A percentile compares a stretch with the other conserved stretches of the same genome.
Evolutionary conservation across 1,140 invertebrate species (phyloP).

Genomic region (Drosophila miranda): DNA sequence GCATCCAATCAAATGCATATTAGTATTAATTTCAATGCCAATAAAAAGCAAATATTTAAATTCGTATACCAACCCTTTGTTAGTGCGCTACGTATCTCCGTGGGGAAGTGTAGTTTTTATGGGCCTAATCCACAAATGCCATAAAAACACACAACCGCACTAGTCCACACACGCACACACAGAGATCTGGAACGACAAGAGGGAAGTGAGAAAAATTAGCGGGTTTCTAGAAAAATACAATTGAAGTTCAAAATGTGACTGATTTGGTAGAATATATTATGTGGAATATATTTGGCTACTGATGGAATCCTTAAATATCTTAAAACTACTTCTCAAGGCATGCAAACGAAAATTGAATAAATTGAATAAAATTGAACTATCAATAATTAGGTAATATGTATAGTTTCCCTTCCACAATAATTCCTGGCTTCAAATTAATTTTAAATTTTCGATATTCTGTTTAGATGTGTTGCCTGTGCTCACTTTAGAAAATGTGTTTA

Average conservation of each 20-base stretch:
- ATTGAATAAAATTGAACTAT: too few species aligned
- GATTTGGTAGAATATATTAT: background rate
- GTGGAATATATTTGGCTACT: background rate
- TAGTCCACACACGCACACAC: constrained; percentile 32
- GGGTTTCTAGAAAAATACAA: constrained; percentile 9
- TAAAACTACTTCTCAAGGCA: too few species aligned
- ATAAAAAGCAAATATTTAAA: constrained; percentile 58
- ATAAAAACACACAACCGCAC: constrained; percentile 49
- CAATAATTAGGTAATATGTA: too few species aligned
- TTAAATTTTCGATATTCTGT: too few species aligned
- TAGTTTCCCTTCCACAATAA: too few species aligned
- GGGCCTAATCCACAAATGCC: constrained; percentile 62
- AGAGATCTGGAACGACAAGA: constrained; percentile 60
- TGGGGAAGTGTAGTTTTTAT: constrained; percentile 66
- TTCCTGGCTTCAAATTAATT: too few species aligned
- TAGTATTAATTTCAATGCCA: constrained; percentile 51
- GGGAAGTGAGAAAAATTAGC: background rate
- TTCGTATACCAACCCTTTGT: constrained; percentile 63
- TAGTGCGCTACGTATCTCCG: constrained; percentile 11
- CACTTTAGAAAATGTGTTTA: too few species aligned
- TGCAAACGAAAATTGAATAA: too few species aligned
- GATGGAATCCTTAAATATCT: background rate
- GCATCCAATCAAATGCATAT: constrained; percentile 36
- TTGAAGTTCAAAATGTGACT: background rate
- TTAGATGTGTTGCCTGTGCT: too few species aligned